Evolutionary conservation across 2,888 invertebrate species (phyloP).

Genomic region (Yponomeuta cagnagella): DNA sequence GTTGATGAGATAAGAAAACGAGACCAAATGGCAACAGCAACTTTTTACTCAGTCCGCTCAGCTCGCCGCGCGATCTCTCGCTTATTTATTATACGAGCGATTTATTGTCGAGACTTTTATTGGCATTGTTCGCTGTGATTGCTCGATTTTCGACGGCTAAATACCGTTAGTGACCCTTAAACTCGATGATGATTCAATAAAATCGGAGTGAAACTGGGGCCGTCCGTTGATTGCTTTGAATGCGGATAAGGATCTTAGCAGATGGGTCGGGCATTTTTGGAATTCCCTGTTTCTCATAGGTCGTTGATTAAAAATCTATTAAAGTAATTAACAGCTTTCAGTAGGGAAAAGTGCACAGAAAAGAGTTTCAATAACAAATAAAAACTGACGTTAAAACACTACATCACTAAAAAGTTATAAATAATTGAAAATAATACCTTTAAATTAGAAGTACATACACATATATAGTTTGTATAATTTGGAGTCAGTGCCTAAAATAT

Average conservation of each 20-base stretch:
- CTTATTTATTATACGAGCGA: constrained; percentile 46
- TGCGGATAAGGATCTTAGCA: not conserved
- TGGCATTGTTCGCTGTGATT: constrained; percentile 43
- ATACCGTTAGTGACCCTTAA: constrained; percentile 15
- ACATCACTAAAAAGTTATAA: too few relatives aligned
- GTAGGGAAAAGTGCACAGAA: too few relatives aligned
- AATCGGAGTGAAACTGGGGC: not conserved
- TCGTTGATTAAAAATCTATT: too few relatives aligned
- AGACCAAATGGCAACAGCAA: not conserved
- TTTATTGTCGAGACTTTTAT: constrained; percentile 46
- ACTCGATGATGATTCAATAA: not conserved
- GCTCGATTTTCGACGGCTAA: constrained; percentile 34
- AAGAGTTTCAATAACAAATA: too few relatives aligned
- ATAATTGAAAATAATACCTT: too few relatives aligned
- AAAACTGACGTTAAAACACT: too few relatives aligned
- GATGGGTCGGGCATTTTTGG: too few relatives aligned
- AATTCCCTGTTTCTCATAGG: too few relatives aligned
- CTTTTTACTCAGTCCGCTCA: not conserved
- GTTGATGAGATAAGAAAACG: not conserved
- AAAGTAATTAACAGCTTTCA: too few relatives aligned
- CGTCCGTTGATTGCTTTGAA: not conserved
- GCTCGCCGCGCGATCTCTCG: constrained; percentile 30
- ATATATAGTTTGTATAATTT: too few relatives aligned
- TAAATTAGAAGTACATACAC: too few relatives aligned
- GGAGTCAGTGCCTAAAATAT: too few relatives aligned